Evolutionary conservation across 2,888 invertebrate species (phyloP).

Genomic region (Notodonta ziczac): DNA sequence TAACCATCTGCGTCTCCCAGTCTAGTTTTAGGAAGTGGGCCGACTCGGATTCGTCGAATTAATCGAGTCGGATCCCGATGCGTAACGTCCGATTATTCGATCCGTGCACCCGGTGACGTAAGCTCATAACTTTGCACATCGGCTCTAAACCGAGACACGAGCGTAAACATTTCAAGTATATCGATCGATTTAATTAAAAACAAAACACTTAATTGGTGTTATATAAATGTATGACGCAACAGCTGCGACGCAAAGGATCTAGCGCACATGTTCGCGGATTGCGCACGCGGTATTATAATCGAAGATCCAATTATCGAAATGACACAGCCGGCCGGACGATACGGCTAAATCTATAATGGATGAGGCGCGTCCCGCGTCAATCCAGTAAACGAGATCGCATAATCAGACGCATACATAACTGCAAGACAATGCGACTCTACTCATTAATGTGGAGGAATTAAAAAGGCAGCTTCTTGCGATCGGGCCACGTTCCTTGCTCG

Average conservation of each 20-base stretch:
- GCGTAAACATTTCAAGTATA: constrained; percentile 27
- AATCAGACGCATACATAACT: constrained; percentile 71
- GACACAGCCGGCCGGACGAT: constrained; percentile 71
- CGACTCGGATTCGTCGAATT: constrained; percentile 69
- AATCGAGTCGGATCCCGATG: constrained; percentile 51
- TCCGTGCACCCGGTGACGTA: constrained; percentile 25
- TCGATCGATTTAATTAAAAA: constrained; percentile 50
- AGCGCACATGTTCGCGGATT: constrained; percentile 73
- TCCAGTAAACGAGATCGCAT: constrained; percentile 79
- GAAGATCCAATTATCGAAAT: constrained; percentile 80
- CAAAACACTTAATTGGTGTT: constrained; percentile 67
- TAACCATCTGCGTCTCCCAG: constrained; percentile 83
- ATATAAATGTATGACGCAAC: constrained; percentile 70
- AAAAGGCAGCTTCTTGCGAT: constrained; percentile 56
- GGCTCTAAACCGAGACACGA: constrained; percentile 24
- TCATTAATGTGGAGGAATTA: constrained; percentile 63
- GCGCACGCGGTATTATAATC: constrained; percentile 67
- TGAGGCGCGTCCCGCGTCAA: constrained; percentile 78
- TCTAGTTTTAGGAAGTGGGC: constrained; percentile 83
- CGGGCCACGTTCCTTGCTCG: constrained; percentile 38
- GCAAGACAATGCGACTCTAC: constrained; percentile 57
- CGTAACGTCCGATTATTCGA: constrained; percentile 36
- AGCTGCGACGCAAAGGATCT: constrained; percentile 72
- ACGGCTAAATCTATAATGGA: constrained; percentile 82
- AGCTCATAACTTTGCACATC: constrained; percentile 20